Conservation (phyloP, 2,797 vertebrate species). For the Neosilurus mollespiculum region DNA sequence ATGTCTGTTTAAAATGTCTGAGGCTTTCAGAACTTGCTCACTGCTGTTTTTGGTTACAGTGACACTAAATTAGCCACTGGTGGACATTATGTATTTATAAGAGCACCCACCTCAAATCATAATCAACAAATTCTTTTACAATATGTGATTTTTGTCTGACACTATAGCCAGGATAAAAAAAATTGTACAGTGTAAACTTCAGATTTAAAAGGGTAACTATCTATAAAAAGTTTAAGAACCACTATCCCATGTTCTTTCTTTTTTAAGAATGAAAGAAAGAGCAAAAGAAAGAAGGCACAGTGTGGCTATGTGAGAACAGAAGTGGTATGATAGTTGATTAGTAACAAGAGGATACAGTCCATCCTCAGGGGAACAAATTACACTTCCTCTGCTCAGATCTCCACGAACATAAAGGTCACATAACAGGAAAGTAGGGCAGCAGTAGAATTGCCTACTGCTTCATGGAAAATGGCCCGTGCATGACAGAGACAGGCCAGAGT, state of each 20-base stretch:
- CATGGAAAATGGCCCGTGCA: constrained; percentile 63
- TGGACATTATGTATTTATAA: background rate
- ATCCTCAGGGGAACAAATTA: constrained; percentile 67
- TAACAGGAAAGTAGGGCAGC: constrained; percentile 72
- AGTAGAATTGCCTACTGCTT: constrained; percentile 67
- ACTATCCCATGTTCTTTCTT: background rate
- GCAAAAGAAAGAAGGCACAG: background rate
- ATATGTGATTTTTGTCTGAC: background rate
- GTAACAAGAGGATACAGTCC: constrained; percentile 67
- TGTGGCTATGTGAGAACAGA: constrained; percentile 26
- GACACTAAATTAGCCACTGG: constrained; percentile 1
- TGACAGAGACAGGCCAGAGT: constrained; percentile 65
- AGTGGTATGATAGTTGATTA: constrained; percentile 40
- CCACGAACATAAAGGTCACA: constrained; percentile 75
- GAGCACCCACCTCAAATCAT: background rate
- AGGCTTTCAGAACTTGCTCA: background rate
- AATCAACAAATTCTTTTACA: background rate
- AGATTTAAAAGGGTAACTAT: background rate
- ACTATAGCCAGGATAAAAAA: background rate
- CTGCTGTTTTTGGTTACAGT: background rate
- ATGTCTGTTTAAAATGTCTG: background rate
- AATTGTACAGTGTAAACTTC: background rate
- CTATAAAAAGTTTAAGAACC: background rate
- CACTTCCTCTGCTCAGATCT: constrained; percentile 64
- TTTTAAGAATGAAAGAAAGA: background rate